Percentiles rank a stretch among this genome's conserved stretches.
phyloP scores from a whole-genome alignment of 30 jellyfish, hydroid and myxozoan species.

The Aurelia coerulea region DNA sequence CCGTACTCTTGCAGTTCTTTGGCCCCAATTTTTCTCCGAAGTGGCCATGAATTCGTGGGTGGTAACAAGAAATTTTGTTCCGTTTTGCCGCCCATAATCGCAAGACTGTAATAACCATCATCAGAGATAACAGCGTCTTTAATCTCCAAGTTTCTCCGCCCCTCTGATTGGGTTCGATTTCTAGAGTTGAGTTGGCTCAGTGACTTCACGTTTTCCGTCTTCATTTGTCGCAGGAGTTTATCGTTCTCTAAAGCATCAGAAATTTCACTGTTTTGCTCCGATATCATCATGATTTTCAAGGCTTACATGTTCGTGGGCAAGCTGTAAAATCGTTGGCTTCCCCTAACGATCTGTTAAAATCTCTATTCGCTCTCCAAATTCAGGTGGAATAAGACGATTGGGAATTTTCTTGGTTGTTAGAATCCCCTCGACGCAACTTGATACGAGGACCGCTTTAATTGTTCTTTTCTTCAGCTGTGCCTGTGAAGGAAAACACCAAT shows the following conservation, averaged over 20 bases:
- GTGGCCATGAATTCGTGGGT: constrained; percentile 80
- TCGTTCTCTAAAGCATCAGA: background rate
- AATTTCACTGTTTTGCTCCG: background rate
- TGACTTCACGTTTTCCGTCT: background rate
- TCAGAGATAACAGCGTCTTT: constrained; percentile 34
- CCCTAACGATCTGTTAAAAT: background rate
- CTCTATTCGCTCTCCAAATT: background rate
- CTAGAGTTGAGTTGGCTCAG: constrained; percentile 14
- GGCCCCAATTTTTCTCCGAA: constrained; percentile 58
- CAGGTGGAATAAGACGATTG: constrained; percentile 10
- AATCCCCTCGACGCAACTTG: constrained; percentile 32
- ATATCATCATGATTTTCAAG: background rate
- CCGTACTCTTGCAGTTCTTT: constrained; percentile 67
- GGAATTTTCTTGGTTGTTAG: constrained; percentile 18
- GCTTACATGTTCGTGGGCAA: background rate
- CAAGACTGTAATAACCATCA: constrained; percentile 68
- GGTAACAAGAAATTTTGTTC: constrained; percentile 26
- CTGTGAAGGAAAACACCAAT: constrained; percentile 29
- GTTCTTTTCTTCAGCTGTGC: constrained; percentile 37
- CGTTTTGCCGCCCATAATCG: constrained; percentile 25
- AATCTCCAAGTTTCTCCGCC: constrained; percentile 26
- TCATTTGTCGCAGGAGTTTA: background rate
- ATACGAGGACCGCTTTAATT: constrained; percentile 42
- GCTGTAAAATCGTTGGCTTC: background rate
- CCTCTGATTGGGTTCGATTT: constrained; percentile 34